Evolutionary conservation across 2,113 vertebrate species (phyloP), one percentile per base, ranked within the genome.

Genomic region (Tenebrosternarchus preto): DNA sequence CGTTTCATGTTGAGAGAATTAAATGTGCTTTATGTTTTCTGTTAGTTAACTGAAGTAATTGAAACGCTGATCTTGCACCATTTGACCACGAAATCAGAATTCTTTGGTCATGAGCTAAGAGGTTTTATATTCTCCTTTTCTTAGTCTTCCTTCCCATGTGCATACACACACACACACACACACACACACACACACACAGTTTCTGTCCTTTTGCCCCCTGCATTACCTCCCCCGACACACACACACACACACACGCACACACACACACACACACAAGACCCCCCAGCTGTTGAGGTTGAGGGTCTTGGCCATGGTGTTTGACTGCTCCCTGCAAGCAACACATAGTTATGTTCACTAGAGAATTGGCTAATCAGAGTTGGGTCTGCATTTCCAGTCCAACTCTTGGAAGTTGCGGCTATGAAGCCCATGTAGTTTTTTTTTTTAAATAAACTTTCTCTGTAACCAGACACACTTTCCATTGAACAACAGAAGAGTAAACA

Each of bases 31-130:
- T 68, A 63, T 66, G 59, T 83, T 83, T 85, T 86, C 74, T 59
- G 33, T 29, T 64, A 73, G 77, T 82, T 91, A 76, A 87, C 83
- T 83, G 50, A 82, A 87, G 87, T 88, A 89, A 89, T 81, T 63
- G 78, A 85, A 92, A 80, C 72, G 12, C n/a, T 39, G 83, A 75
- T 72, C 80, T 89, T 86, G 87, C 86, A 89, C 86, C 78, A 83
- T 88, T 88, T 84, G 82, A 87, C 43, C 88, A 89, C 59, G 73
- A 84, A 82, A 87, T 82, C 84, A 76, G 86, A 85, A 91, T 88
- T 90, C 86, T 87, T 90, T 77, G 82, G 84, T 88, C 81, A 89
- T 89, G 91, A 92, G 84, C 88, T 90, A 87, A 90, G 86, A 82
- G 76, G 69, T 75, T 87, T 86, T 63, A 60, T 85, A 29, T 66